These are phyloP conservation scores for Limnephilus marmoratus DNA, from an alignment of 2,888 invertebrate species.

Conservation along the genomic window DNA sequence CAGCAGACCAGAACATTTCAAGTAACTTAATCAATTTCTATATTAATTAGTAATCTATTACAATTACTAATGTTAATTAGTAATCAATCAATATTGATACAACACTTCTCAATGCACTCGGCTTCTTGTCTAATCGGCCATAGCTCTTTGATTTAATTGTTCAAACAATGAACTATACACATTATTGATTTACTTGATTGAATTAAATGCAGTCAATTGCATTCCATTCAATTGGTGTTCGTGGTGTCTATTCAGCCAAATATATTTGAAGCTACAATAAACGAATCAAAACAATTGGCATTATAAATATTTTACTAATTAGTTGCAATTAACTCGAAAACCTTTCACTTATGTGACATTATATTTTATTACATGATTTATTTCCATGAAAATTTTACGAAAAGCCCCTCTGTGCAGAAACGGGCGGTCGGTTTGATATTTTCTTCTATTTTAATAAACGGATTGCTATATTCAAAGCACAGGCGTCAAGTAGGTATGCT, in stretches of 20 bases:
- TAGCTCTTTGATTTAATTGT: background rate
- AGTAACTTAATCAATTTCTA: background rate
- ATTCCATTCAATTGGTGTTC: background rate
- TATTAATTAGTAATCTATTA: no score
- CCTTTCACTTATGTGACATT: no score
- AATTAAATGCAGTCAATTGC: background rate
- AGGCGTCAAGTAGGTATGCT: no score
- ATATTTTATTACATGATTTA: no score
- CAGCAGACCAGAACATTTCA: background rate
- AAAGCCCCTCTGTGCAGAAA: no score
- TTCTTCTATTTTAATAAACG: no score
- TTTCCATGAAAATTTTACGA: no score
- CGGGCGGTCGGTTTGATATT: no score
- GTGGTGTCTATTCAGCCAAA: background rate
- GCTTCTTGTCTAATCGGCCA: background rate
- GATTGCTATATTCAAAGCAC: no score
- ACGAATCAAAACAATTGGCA: background rate
- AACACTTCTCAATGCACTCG: background rate
- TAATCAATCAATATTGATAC: background rate
- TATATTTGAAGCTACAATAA: background rate
- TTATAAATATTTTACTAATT: background rate
- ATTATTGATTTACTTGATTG: background rate
- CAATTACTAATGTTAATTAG: no score
- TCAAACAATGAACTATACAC: background rate
- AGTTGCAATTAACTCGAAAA: no score